These are phyloP conservation scores for Gymnoscelis rufifasciata DNA, from an alignment of 2,888 invertebrate genomes.

Conservation along the genomic window DNA sequence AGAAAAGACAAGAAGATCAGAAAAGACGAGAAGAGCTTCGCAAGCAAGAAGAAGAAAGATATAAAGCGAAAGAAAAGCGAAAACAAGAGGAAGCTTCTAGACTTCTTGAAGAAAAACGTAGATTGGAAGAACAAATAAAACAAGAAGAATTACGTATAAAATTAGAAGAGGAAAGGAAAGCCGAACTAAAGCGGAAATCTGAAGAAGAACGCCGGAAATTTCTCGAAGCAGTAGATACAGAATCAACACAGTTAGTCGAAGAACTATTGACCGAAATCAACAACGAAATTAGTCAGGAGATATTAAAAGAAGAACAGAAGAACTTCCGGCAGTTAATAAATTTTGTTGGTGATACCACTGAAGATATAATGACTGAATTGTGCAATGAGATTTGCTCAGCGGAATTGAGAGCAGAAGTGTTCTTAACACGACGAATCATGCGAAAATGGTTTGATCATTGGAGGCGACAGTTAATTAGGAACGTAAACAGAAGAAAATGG, in stretches of 20 bases:
- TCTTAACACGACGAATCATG: slow-evolving; percentile 52
- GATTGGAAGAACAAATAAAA: slow-evolving; percentile 38
- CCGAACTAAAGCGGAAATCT: slow-evolving; percentile 52
- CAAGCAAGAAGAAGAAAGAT: slow-evolving; percentile 37
- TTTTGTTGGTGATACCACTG: slow-evolving; percentile 44
- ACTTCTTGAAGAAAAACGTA: slow-evolving; percentile 29
- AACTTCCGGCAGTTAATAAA: slow-evolving; percentile 44
- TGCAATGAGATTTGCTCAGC: slow-evolving; percentile 51
- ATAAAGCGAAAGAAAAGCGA: slow-evolving; percentile 31
- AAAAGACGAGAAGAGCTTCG: slow-evolving; percentile 32
- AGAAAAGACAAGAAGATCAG: slow-evolving; percentile 35
- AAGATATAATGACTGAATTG: slow-evolving; percentile 51
- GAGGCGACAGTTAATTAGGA: slow-evolving; percentile 53
- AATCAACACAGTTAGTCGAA: slow-evolving; percentile 51
- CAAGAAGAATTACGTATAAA: slow-evolving; percentile 37
- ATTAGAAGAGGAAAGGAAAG: slow-evolving; percentile 54
- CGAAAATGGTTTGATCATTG: slow-evolving; percentile 63
- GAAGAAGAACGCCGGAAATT: slow-evolving; percentile 54
- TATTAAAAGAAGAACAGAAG: slow-evolving; percentile 54
- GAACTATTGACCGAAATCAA: slow-evolving; percentile 54
- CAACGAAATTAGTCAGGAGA: slow-evolving; percentile 42
- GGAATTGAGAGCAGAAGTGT: slow-evolving; percentile 62
- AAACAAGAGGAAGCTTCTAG: slow-evolving; percentile 32
- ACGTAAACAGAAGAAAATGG: slow-evolving; percentile 54
- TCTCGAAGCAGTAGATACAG: slow-evolving; percentile 55